phyloP scores from a whole-genome alignment of 2,797 vertebrate species.

The Hyperoplus lanceolatus region DNA sequence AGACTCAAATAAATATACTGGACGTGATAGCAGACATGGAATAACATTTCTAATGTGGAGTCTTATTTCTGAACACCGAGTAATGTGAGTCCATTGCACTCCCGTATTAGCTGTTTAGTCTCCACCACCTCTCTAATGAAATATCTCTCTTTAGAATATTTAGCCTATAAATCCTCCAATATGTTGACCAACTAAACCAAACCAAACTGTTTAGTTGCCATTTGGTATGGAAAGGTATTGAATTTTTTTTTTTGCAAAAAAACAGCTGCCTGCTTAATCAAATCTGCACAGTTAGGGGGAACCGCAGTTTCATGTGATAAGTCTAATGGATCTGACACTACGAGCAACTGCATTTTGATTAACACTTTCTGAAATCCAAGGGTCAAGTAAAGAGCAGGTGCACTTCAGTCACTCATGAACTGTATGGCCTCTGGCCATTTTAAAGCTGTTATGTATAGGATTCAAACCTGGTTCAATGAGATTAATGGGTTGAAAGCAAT shows the following conservation, averaged over 20 bases:
- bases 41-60: not conserved
- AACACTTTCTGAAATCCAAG: not conserved
- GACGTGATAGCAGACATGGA: not conserved
- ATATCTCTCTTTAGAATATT: not conserved
- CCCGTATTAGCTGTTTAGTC: too few relatives aligned
- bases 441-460: not conserved
- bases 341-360: too few relatives aligned
- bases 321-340: too few relatives aligned
- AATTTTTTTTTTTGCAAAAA: not conserved
- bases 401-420: not conserved
- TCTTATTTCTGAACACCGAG: not conserved
- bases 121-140: not conserved
- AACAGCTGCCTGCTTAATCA: not conserved
- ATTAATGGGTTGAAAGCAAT: not conserved
- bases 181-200: not conserved
- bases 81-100: not conserved
- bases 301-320: too few relatives aligned
- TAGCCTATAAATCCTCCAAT: not conserved
- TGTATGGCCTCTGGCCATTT: not conserved
- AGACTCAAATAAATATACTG: not conserved
- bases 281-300: too few relatives aligned
- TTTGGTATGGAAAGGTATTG: not conserved
- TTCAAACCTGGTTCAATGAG: not conserved
- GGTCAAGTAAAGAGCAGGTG: not conserved
- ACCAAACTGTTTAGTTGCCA: not conserved